phyloP scores from a whole-genome alignment of 2,113 vertebrate genomes.

The Dasyornis broadbenti region DNA sequence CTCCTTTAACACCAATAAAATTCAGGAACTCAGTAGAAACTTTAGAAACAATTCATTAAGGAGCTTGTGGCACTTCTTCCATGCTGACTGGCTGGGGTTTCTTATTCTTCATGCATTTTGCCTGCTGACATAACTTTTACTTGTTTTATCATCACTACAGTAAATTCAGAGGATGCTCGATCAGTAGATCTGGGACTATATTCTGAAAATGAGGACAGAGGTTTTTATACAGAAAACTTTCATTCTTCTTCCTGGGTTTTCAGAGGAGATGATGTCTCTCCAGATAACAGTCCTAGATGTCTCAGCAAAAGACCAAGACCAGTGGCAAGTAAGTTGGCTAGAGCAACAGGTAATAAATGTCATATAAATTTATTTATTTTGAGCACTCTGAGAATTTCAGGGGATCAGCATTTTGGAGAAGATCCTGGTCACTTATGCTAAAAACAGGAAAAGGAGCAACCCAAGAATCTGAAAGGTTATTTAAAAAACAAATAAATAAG shows the following conservation, averaged over 20 bases:
- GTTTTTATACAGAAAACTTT: slow-evolving; percentile 90
- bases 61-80: background rate
- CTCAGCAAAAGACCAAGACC: slow-evolving; percentile 75
- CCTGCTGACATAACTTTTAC: background rate
- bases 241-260: slow-evolving; percentile 89
- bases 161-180: slow-evolving; percentile 80
- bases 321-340: slow-evolving; percentile 77
- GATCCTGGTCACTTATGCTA: background rate
- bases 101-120: background rate
- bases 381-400: background rate
- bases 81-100: background rate
- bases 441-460: background rate
- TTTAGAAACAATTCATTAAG: background rate
- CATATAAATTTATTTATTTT: background rate
- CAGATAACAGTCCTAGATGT: slow-evolving; percentile 68
- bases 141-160: slow-evolving; percentile 18
- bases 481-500: background rate
- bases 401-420: background rate
- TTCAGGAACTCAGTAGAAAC: background rate
- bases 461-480: background rate
- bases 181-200: slow-evolving; percentile 74
- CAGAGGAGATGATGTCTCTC: slow-evolving; percentile 77
- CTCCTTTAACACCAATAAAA: background rate
- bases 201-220: slow-evolving; percentile 77
- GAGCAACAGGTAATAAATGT: background rate